Conservation (phyloP, 2,113 vertebrate species). For the Illadopsis cleaveri region DNA sequence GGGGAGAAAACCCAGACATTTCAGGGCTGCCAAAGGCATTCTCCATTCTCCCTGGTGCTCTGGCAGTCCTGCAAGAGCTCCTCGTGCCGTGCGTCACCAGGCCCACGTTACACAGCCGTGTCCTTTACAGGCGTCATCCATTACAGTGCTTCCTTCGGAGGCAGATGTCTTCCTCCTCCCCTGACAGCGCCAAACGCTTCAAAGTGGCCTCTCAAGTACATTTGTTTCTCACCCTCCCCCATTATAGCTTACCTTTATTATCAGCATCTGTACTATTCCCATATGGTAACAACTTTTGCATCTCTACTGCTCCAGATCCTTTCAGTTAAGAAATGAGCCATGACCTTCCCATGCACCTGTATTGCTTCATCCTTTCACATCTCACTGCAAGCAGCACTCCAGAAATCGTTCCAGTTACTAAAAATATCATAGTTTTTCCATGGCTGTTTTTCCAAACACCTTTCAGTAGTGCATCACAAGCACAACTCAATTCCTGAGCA, state of each 20-base stretch:
- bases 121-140: neutral
- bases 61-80: neutral
- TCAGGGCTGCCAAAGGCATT: neutral
- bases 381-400: neutral
- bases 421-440: neutral
- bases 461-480: neutral
- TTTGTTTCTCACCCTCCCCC: neutral
- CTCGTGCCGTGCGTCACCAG: accelerated
- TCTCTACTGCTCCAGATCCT: neutral
- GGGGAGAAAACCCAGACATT: too few species aligned
- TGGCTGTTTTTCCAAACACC: neutral
- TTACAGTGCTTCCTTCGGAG: neutral
- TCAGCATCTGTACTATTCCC: neutral
- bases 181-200: neutral
- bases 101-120: accelerated
- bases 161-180: neutral
- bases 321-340: neutral
- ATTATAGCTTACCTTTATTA: neutral
- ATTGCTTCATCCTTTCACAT: neutral
- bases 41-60: neutral
- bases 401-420: neutral
- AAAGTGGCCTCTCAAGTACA: neutral
- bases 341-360: neutral
- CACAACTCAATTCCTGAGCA: neutral
- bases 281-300: neutral